Conservation (phyloP, 2,888 invertebrate genomes). For the Aromia moschata region DNA sequence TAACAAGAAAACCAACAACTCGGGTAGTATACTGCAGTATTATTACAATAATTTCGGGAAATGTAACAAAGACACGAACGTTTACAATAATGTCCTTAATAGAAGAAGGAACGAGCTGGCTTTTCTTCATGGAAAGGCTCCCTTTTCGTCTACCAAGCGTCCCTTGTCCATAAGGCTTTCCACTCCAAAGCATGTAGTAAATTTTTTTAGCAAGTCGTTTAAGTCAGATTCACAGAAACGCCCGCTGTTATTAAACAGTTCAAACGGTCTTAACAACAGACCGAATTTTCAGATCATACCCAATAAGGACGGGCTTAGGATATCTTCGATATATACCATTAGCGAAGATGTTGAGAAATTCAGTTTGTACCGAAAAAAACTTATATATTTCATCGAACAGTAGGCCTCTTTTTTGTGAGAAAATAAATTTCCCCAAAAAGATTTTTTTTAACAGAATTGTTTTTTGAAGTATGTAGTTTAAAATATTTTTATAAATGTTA, state of each 20-base stretch:
- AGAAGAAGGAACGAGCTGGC: slow-evolving; percentile 53
- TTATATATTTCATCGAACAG: slow-evolving; percentile 62
- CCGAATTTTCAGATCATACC: slow-evolving; percentile 47
- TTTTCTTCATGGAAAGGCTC: slow-evolving; percentile 63
- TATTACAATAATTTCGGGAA: slow-evolving; percentile 61
- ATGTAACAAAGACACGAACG: slow-evolving; percentile 59
- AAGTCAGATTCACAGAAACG: slow-evolving; percentile 62
- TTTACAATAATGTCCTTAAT: slow-evolving; percentile 59
- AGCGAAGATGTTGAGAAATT: slow-evolving; percentile 61
- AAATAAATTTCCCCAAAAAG: slow-evolving; percentile 50
- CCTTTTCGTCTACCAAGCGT: slow-evolving; percentile 66
- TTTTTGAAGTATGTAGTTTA: slow-evolving; percentile 24
- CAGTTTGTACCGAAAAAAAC: slow-evolving; percentile 59
- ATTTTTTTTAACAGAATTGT: background rate
- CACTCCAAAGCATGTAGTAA: slow-evolving; percentile 60
- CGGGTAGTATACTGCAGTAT: slow-evolving; percentile 59
- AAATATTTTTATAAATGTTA: slow-evolving; percentile 40
- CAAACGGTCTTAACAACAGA: slow-evolving; percentile 42
- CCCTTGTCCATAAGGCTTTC: slow-evolving; percentile 62
- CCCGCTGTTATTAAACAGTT: slow-evolving; percentile 58
- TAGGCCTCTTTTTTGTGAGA: slow-evolving; percentile 63
- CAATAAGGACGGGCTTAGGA: slow-evolving; percentile 65
- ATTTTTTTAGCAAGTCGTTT: slow-evolving; percentile 60
- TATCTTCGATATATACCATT: slow-evolving; percentile 65
- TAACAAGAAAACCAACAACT: slow-evolving; percentile 53